A percentile compares a stretch with the other conserved stretches of the same genome.
Conservation (phyloP, 2,888 invertebrate genomes). For the Nowickia ferox region DNA sequence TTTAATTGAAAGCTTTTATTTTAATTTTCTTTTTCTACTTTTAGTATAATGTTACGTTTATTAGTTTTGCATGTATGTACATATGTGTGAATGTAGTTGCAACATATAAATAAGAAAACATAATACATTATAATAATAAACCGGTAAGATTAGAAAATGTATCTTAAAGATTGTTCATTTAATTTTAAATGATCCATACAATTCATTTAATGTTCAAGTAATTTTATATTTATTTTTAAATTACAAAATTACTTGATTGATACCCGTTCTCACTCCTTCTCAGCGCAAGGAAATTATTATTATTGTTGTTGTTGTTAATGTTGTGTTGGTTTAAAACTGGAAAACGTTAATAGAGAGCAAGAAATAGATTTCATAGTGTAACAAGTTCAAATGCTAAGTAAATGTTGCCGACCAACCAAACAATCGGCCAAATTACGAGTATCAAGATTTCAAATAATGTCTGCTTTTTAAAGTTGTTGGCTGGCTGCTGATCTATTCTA, state of each 20-base stretch:
- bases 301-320: too few relatives aligned
- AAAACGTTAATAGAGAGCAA: conserved; percentile 16
- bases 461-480: not conserved
- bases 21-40: not conserved
- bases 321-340: conserved; percentile 8
- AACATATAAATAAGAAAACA: conserved; percentile 3
- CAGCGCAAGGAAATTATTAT: not conserved
- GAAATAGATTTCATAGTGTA: conserved; percentile 48
- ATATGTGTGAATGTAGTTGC: not conserved
- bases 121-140: conserved; percentile 4
- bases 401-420: conserved; percentile 47
- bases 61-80: not conserved
- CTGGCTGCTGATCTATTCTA: conserved; percentile 47
- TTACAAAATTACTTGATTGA: conserved; percentile 57
- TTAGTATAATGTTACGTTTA: not conserved
- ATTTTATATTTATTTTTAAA: conserved; percentile 60
- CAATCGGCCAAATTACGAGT: conserved; percentile 7
- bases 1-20: conserved; percentile 65
- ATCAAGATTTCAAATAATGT: conserved; percentile 49
- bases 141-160: conserved; percentile 59
- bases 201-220: conserved; percentile 61
- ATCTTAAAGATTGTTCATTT: conserved; percentile 58
- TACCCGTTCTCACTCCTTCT: conserved; percentile 41
- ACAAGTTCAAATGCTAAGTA: conserved; percentile 70
- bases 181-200: conserved; percentile 71